A percentile compares a stretch with the other conserved stretches of the same genome.
These are phyloP conservation scores for Lemur catta DNA, from an alignment of 2,797 vertebrate genomes.

Conservation along the genomic window DNA sequence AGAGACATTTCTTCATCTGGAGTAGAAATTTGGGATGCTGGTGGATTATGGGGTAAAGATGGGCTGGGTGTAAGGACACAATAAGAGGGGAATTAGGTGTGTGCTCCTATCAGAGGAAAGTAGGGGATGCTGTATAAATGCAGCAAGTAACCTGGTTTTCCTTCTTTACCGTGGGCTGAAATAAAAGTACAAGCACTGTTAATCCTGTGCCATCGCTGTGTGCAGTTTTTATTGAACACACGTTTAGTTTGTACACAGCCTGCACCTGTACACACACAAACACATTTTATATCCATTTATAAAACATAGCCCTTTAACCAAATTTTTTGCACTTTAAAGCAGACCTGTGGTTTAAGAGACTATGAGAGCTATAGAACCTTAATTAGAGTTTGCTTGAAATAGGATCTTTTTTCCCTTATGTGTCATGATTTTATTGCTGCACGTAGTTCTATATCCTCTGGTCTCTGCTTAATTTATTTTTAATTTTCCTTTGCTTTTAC, in stretches of 20 bases:
- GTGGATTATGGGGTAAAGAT: not conserved
- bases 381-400: conserved; percentile 13
- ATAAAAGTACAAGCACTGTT: not conserved
- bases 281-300: not conserved
- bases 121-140: accelerated
- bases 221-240: not conserved
- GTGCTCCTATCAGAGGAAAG: not conserved
- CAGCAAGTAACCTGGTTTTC: not conserved
- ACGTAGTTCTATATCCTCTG: accelerated
- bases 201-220: accelerated
- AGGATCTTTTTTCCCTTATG: not conserved
- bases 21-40: not conserved
- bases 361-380: not conserved
- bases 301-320: not conserved
- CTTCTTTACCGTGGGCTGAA: not conserved
- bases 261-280: accelerated
- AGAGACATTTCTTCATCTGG: too few relatives aligned
- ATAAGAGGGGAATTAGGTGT: not conserved
- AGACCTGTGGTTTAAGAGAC: not conserved
- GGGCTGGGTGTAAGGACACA: not conserved
- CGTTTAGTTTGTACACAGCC: not conserved
- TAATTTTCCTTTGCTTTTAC: conserved; percentile 72
- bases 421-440: not conserved
- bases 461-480: conserved; percentile 56
- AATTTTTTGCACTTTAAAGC: not conserved